Percentiles rank a stretch among this genome's conserved stretches.
These are phyloP conservation scores for Paralichthys olivaceus DNA, from an alignment of 2,113 vertebrate genomes.

Conservation along the genomic window DNA sequence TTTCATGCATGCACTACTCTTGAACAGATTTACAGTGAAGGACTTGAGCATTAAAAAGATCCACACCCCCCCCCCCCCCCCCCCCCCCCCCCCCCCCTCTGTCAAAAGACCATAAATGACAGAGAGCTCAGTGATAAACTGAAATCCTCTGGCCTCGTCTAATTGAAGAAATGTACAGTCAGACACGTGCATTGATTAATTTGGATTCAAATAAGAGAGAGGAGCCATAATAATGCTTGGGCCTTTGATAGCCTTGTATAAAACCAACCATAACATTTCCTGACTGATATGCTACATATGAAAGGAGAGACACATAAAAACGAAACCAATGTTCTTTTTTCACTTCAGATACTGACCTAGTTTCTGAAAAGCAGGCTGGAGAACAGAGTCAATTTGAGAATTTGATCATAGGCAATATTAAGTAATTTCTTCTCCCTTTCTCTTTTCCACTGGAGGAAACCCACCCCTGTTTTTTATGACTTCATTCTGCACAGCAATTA, in stretches of 20 bases:
- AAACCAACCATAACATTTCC: slow-evolving; percentile 44
- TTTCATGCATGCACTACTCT: neutral
- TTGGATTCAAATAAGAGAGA: slow-evolving; percentile 60
- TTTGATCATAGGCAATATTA: slow-evolving; percentile 47
- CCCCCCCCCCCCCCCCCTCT: no score
- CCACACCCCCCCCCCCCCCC: no score
- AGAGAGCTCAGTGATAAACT: neutral
- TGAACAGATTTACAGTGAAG: neutral
- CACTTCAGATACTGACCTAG: slow-evolving; percentile 60
- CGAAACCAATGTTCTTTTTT: slow-evolving; percentile 44
- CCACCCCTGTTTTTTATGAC: neutral
- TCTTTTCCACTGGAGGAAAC: neutral
- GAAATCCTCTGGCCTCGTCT: slow-evolving; percentile 6
- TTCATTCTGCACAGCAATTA: slow-evolving; percentile 55
- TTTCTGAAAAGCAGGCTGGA: slow-evolving; percentile 39
- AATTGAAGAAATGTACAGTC: slow-evolving; percentile 34
- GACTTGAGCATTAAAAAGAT: neutral
- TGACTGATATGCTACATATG: slow-evolving; percentile 48
- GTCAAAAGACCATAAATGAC: slow-evolving; percentile 9
- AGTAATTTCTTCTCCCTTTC: slow-evolving; percentile 38
- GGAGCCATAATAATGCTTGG: neutral
- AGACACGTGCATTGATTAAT: slow-evolving; percentile 53
- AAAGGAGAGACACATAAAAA: slow-evolving; percentile 52
- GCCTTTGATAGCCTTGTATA: slow-evolving; percentile 45
- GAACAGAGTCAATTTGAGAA: slow-evolving; percentile 39